A percentile compares a stretch with the other conserved stretches of the same genome.
Evolutionary conservation across 2,113 vertebrate genomes (phyloP).

Genomic region (Myotis brandtii): DNA sequence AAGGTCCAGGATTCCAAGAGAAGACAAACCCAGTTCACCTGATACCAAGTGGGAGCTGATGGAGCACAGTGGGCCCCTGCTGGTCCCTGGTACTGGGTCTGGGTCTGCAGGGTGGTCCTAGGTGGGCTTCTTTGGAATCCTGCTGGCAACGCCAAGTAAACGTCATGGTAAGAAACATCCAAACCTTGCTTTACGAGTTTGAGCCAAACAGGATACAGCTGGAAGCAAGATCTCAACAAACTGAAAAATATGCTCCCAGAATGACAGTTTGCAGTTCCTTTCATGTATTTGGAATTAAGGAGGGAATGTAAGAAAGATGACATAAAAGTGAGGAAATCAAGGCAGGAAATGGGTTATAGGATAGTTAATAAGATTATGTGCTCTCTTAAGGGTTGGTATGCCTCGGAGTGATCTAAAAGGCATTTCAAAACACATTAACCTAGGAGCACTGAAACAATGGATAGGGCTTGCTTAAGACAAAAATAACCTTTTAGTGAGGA

Average conservation of each 20-base stretch:
- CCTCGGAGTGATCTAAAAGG: neutral
- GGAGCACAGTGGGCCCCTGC: neutral
- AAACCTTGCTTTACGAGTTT: neutral
- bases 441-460: neutral
- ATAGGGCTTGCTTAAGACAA: neutral
- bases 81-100: neutral
- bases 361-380: neutral
- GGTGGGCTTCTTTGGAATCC: neutral
- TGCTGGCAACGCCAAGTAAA: neutral
- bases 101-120: neutral
- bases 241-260: neutral
- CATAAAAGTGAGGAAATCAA: neutral
- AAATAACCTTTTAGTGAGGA: neutral
- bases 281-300: neutral
- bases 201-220: neutral
- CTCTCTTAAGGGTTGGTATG: neutral
- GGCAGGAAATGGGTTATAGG: neutral
- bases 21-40: neutral
- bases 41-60: neutral
- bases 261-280: neutral
- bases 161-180: neutral
- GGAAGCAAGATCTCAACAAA: neutral
- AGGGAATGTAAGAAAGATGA: neutral
- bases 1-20: neutral
- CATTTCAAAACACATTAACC: neutral